Evolutionary conservation across 1,140 invertebrate genomes (phyloP), one percentile per base, ranked within the genome.

Genomic region (Hydropsyche tenuis): DNA sequence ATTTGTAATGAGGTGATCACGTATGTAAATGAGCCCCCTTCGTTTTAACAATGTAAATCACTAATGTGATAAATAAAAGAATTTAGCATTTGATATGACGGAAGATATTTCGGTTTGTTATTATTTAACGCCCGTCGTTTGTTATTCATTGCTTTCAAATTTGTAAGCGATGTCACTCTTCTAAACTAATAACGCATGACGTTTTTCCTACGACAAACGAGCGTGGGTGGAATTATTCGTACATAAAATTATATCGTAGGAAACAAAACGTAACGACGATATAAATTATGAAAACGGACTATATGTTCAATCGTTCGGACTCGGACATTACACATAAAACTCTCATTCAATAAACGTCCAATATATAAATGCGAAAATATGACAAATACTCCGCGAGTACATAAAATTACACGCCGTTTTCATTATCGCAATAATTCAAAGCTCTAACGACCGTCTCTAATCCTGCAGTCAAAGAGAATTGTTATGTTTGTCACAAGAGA

Each of bases 211-310:
- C 45, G 45, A 37, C 30, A 37, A 9, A 37, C 22, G 5, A n/a
- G 56, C 23, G 56, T 60, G 23, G 56, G 56, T 60, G 56, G 56
- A 60, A 60, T 60, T 60, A 60, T 60, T 60, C 56, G 56, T 60
- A 65, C 63, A 65, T 65, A 65, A 65, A 65, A 65, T 22, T 42
- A 43, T 43, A 65, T 65, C 63, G 42, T 65, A 16, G 63, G 42
- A 45, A 65, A 65, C 30, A 65, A 65, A 65, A 65, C 42, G 63
- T 65, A 65, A 65, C 63, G 63, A 65, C 63, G n/a, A 16, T 25
- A 65, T 65, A 65, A 65, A 65, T 65, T 45, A 43, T 23, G 30
- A 65, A 42, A 65, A 43, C 63, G n/a, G n/a, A 60, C 56, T 60
- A 20, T 60, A 27, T 60, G 23, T 60, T 27, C 23, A 27, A 60